phyloP scores from a whole-genome alignment of 2,888 invertebrate genomes.

The Polydrusus cervinus region DNA sequence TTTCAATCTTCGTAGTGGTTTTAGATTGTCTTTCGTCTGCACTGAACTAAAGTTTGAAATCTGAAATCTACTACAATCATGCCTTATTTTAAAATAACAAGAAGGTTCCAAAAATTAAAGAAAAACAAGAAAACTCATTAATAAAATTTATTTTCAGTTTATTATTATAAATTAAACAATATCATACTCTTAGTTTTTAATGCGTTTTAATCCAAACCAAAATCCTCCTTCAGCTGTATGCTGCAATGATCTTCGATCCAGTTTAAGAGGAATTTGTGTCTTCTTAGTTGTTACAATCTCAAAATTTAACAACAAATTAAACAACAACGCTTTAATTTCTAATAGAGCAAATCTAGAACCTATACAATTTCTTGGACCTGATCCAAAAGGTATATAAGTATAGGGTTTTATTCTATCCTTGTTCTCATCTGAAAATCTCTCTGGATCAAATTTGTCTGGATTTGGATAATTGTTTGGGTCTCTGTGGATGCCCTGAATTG shows the following conservation, averaged over 20 bases:
- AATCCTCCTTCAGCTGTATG: constrained; percentile 36
- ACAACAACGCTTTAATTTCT: not conserved
- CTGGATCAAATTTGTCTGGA: constrained; percentile 65
- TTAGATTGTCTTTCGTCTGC: too few species aligned
- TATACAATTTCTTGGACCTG: constrained; percentile 68
- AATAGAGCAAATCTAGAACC: not conserved
- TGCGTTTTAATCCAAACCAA: constrained; percentile 38
- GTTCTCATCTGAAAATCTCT: constrained; percentile 73
- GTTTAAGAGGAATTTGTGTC: constrained; percentile 61
- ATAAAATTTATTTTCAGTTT: too few species aligned
- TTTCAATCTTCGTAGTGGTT: too few species aligned
- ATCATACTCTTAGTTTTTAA: not conserved
- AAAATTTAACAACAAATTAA: constrained; percentile 2
- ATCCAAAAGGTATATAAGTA: constrained; percentile 64
- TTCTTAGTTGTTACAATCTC: constrained; percentile 57
- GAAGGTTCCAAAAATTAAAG: too few species aligned
- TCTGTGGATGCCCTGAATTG: constrained; percentile 61
- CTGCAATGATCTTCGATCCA: constrained; percentile 21
- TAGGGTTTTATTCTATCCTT: constrained; percentile 72
- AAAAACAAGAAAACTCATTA: too few species aligned
- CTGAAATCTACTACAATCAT: too few species aligned
- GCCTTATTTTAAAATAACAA: too few species aligned
- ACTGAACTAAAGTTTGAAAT: too few species aligned
- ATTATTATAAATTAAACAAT: too few species aligned
- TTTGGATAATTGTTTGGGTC: constrained; percentile 62